Conservation (phyloP, 2,113 vertebrate species). For the Nymphicus hollandicus region DNA sequence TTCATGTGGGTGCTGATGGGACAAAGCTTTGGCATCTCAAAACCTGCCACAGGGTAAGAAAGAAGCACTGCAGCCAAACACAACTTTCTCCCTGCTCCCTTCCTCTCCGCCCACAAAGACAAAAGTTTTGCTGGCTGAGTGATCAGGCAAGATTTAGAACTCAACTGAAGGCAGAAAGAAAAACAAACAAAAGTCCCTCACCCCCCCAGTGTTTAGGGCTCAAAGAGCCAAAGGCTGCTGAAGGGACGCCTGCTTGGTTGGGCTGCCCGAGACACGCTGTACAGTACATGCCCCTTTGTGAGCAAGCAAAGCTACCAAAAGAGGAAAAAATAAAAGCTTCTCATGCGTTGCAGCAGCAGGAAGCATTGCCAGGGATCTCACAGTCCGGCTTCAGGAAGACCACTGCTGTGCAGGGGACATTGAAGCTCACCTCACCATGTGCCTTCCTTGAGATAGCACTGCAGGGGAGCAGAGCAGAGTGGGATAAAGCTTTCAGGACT, state of each 20-base stretch:
- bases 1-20: rapidly evolving
- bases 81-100: neutral
- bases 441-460: neutral
- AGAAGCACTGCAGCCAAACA: neutral
- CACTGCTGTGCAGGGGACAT: neutral
- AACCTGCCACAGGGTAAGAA: neutral
- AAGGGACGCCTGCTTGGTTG: neutral
- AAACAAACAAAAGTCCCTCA: neutral
- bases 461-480: neutral
- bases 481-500: neutral
- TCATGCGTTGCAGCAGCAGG: neutral
- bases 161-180: neutral
- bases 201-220: rapidly evolving
- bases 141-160: neutral
- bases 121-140: neutral
- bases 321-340: neutral
- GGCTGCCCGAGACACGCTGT: rapidly evolving
- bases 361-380: neutral
- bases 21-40: neutral
- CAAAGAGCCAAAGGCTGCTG: neutral
- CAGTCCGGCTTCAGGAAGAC: neutral
- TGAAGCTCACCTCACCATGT: neutral
- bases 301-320: neutral
- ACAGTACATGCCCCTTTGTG: rapidly evolving
- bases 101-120: neutral